phyloP scores from a whole-genome alignment of 2,888 invertebrate species.

The Tillus elongatus region DNA sequence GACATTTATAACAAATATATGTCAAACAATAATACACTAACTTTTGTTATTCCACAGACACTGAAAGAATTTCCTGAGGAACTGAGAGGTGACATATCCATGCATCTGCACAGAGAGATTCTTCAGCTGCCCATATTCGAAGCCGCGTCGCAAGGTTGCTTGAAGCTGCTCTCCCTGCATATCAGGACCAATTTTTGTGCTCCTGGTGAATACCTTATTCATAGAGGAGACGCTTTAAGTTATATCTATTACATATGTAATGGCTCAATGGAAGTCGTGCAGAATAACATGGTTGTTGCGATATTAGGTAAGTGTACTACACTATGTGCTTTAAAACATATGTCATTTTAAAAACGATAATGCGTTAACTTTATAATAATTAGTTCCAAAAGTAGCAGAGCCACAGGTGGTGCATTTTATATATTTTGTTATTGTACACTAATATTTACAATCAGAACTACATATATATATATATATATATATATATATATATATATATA shows the following conservation, averaged over 20 bases:
- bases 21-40: too few relatives aligned
- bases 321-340: not conserved
- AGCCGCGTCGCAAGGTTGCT: constrained; percentile 87
- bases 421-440: too few relatives aligned
- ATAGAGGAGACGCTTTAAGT: constrained; percentile 87
- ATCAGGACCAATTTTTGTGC: constrained; percentile 93
- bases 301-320: constrained; percentile 68
- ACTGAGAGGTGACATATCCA: constrained; percentile 86
- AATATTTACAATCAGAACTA: too few relatives aligned
- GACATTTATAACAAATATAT: too few relatives aligned
- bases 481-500: too few relatives aligned
- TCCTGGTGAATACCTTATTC: constrained; percentile 89
- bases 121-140: constrained; percentile 91
- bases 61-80: constrained; percentile 95
- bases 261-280: constrained; percentile 95
- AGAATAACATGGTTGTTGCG: constrained; percentile 93
- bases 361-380: too few relatives aligned
- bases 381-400: too few relatives aligned
- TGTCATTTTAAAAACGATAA: too few relatives aligned
- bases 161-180: constrained; percentile 84
- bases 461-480: too few relatives aligned
- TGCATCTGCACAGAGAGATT: constrained; percentile 92
- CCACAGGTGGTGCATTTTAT: too few relatives aligned
- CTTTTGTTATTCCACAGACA: constrained; percentile 59
- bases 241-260: constrained; percentile 94